These are phyloP conservation scores for Phaethon lepturus DNA, from an alignment of 2,113 vertebrate species.

Conservation along the genomic window DNA sequence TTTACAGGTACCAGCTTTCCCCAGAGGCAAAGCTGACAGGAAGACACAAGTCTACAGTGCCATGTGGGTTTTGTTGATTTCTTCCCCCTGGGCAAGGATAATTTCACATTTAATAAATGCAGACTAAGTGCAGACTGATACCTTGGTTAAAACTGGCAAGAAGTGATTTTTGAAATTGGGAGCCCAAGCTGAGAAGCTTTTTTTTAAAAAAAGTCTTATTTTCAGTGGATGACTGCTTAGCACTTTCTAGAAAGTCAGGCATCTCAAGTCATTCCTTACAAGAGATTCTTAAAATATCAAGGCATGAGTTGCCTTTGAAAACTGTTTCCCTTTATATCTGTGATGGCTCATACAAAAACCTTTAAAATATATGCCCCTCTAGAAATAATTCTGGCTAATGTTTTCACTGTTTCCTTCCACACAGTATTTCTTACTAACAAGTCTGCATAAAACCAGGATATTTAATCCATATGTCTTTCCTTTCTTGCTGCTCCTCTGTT, in stretches of 20 bases:
- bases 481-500: neutral
- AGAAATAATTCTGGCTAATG: constrained; percentile 18
- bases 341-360: constrained; percentile 31
- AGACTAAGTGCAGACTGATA: neutral
- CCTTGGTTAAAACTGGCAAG: neutral
- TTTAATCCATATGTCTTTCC: neutral
- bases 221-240: neutral
- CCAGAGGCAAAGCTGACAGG: neutral
- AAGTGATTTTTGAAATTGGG: neutral
- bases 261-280: neutral
- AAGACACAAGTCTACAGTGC: neutral
- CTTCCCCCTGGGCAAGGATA: neutral
- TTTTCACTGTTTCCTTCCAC: constrained; percentile 22
- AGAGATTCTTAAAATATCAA: constrained; percentile 51
- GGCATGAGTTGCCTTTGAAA: constrained; percentile 34
- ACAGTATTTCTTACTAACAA: neutral
- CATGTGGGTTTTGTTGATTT: neutral
- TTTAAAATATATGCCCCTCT: constrained; percentile 12
- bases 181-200: neutral
- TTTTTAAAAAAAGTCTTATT: neutral
- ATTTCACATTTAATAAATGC: constrained; percentile 6
- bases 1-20: neutral
- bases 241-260: constrained; percentile 25
- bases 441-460: neutral
- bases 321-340: constrained; percentile 43